A percentile compares a stretch with the other conserved stretches of the same genome.
Conservation (phyloP, 1,140 invertebrate genomes). For the Ctenoplectra terminalis region DNA sequence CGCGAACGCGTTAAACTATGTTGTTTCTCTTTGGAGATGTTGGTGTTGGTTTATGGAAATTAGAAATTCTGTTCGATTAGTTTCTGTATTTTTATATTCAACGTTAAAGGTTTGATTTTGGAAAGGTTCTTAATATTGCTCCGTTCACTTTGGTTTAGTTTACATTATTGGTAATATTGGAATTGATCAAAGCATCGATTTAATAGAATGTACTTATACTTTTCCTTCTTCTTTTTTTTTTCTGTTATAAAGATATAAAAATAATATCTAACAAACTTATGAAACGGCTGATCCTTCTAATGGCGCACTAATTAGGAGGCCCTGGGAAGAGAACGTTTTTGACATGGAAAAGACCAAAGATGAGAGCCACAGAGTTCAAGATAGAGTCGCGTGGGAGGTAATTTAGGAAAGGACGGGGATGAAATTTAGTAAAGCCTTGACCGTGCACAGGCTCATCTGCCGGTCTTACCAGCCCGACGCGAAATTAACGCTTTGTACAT, state of each 20-base stretch:
- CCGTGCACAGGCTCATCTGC: slow-evolving; percentile 15
- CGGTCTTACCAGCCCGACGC: slow-evolving; percentile 2
- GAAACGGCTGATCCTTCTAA: neutral
- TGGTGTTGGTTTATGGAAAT: too few species aligned
- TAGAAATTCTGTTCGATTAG: too few species aligned
- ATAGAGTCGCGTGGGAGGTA: slow-evolving; percentile 7
- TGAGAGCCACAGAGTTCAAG: slow-evolving; percentile 23
- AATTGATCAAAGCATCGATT: too few species aligned
- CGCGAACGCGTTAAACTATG: neutral
- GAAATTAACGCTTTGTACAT: slow-evolving; percentile 38
- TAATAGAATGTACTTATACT: too few species aligned
- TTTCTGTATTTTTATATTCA: too few species aligned
- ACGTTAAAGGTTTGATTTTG: too few species aligned
- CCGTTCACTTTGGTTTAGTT: too few species aligned
- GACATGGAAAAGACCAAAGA: slow-evolving; percentile 23
- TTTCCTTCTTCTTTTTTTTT: too few species aligned
- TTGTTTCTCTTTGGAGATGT: too few species aligned
- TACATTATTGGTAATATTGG: too few species aligned
- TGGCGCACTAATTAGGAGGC: slow-evolving; percentile 19
- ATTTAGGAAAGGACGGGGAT: neutral
- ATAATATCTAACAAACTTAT: neutral
- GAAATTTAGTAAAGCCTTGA: slow-evolving; percentile 38
- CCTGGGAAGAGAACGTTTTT: neutral
- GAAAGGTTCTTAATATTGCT: too few species aligned
- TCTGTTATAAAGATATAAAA: too few species aligned